Base-by-base conservation (phyloP, 2,113 vertebrate species). In the Chionomys nivalis region DNA sequence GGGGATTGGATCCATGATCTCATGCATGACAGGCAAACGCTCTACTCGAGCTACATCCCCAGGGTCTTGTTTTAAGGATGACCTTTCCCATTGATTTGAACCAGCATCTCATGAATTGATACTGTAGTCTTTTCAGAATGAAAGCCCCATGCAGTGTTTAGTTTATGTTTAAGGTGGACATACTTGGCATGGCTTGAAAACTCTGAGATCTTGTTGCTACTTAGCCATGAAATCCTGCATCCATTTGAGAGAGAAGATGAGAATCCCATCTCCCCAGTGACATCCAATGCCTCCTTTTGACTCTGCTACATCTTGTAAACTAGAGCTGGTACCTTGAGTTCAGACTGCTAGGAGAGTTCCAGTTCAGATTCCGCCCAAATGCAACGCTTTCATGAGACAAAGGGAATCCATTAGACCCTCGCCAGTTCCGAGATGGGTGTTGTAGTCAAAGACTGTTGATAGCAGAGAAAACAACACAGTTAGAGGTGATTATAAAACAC, bases 221-320 rank as follows among this genome's bases (percentile, higher is more conserved):
- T 85, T 95, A 85, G 89, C 44, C 47, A 96, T 93, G 83, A 96
- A 96, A 85, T 88, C 31, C 89, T 96, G 26, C 61, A 36, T 90
- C 83, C 89, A 72, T 96, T 93, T 85, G 79, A 93, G 76, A 97
- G 81, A 63, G 95, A 97, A 93, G 66, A 95, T 73, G 97, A 98
- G 97, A 98, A 97, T 98, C 98, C 98, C 93, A 97, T 98, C 96
- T 98, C 94, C 94, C 97, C 98, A 97, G 97, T 97, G 97, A 97
- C 97, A 98, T 97, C 94, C 97, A 98, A 91, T 97, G 97, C 93
- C 36, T 89, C 93, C 94, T 93, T 96, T 81, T 70, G 89, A 87
- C 82, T 92, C 94, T 42, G 63, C 23, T 95, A 58, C 94, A 85
- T 72, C 44, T 36, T 55, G 31, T 89, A 83, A 95, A 89, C 89